Conservation (phyloP, 2,113 vertebrate genomes). For the Gambusia holbrooki region DNA sequence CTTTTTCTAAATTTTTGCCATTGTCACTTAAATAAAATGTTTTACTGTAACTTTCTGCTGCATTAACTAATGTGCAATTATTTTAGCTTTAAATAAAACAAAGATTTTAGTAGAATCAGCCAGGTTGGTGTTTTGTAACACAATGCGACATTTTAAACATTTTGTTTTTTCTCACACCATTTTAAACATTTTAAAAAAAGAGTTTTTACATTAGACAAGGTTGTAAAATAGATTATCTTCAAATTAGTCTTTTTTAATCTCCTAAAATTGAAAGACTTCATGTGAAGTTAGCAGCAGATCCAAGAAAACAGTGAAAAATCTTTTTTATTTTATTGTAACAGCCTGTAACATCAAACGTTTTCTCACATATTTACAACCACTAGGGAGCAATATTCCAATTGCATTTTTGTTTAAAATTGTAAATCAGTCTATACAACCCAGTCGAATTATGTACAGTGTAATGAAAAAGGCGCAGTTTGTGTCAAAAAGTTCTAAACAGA, state of each 20-base stretch:
- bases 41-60: neutral
- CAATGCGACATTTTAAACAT: too few relatives aligned
- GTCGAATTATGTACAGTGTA: conserved; percentile 45
- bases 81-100: neutral
- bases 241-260: neutral
- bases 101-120: neutral
- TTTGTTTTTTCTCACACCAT: neutral
- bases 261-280: neutral
- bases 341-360: conserved; percentile 20
- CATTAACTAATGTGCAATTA: neutral
- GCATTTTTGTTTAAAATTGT: conserved; percentile 18
- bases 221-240: neutral
- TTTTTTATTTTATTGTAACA: conserved; percentile 37
- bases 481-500: conserved; percentile 26
- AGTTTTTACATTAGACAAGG: neutral
- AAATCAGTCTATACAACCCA: conserved; percentile 45
- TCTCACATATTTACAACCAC: conserved; percentile 65
- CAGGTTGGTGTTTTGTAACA: too few relatives aligned
- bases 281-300: neutral
- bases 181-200: neutral
- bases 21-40: neutral
- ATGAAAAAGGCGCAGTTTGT: neutral
- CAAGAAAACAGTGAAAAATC: conserved; percentile 1
- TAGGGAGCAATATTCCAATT: conserved; percentile 13
- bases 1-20: neutral